phyloP scores from a whole-genome alignment of 2,888 invertebrate species.

The Hofmannophila pseudospretella region DNA sequence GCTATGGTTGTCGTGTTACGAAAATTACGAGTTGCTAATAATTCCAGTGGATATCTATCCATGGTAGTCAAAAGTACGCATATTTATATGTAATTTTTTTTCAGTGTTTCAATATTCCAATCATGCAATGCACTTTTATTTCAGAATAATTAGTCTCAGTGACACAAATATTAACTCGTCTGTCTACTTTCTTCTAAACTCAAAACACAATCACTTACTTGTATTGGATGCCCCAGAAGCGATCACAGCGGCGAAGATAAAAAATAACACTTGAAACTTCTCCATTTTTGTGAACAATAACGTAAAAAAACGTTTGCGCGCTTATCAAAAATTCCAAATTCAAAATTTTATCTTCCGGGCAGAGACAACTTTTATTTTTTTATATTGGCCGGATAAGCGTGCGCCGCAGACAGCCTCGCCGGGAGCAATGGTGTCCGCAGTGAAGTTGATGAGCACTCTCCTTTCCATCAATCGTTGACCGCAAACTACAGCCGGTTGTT shows the following conservation, averaged over 20 bases:
- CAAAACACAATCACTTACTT: slow-evolving; percentile 53
- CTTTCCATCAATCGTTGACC: slow-evolving; percentile 44
- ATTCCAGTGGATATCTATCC: too few species aligned
- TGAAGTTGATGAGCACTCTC: slow-evolving; percentile 33
- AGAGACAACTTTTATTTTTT: slow-evolving; percentile 12
- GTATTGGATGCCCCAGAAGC: slow-evolving; percentile 52
- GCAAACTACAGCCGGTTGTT: slow-evolving; percentile 17
- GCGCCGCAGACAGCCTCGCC: slow-evolving; percentile 44
- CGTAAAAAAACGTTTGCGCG: slow-evolving; percentile 12
- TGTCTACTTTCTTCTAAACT: slow-evolving; percentile 55
- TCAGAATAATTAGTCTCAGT: too few species aligned
- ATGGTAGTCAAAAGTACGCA: too few species aligned
- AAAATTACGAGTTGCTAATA: too few species aligned
- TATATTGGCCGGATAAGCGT: slow-evolving; percentile 32
- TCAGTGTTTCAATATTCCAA: too few species aligned
- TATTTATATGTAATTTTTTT: too few species aligned
- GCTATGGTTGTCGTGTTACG: too few species aligned
- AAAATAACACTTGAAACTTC: slow-evolving; percentile 42
- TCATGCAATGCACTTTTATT: too few species aligned
- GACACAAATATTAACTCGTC: slow-evolving; percentile 38
- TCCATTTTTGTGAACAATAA: slow-evolving; percentile 39
- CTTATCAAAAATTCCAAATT: slow-evolving; percentile 6
- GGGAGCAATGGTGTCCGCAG: slow-evolving; percentile 48
- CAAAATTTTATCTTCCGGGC: slow-evolving; percentile 12
- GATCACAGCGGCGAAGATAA: slow-evolving; percentile 45